A percentile compares a stretch with the other conserved stretches of the same genome.
Evolutionary conservation across 92 coral and sea anemone genomes (phyloP).

Genomic region (Scolanthus callimorphus): DNA sequence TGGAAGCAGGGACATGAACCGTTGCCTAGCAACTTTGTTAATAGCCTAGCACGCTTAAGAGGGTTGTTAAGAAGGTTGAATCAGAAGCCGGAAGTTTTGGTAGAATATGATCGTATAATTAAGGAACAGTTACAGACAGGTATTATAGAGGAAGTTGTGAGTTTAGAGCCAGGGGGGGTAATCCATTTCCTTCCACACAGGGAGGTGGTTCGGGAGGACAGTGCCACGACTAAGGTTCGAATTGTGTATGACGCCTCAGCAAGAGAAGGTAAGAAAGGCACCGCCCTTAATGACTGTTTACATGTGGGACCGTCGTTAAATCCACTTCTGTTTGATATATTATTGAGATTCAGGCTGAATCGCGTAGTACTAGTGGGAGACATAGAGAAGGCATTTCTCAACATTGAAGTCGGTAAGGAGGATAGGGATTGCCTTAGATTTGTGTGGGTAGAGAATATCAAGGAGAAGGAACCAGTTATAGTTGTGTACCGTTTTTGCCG

Average conservation of each 20-base stretch:
- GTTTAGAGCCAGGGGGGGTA: neutral
- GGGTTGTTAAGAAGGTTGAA: neutral
- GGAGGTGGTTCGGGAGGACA: slow-evolving; percentile 22
- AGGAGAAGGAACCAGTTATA: neutral
- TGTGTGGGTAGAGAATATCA: slow-evolving; percentile 42
- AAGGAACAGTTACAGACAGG: slow-evolving; percentile 7
- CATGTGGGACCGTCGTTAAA: no score
- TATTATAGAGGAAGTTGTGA: slow-evolving; percentile 17
- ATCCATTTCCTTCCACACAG: slow-evolving; percentile 22
- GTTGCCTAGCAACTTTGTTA: neutral
- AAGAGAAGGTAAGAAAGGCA: neutral
- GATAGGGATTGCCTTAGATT: slow-evolving; percentile 47
- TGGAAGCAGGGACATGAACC: neutral
- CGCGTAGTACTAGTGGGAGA: neutral
- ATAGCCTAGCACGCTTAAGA: neutral
- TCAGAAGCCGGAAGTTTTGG: slow-evolving; percentile 4
- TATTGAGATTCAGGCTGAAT: no score
- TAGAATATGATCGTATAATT: slow-evolving; percentile 10
- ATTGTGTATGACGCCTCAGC: slow-evolving; percentile 41
- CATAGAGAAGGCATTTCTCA: slow-evolving; percentile 2
- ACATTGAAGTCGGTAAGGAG: slow-evolving; percentile 21
- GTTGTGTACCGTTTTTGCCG: slow-evolving; percentile 41
- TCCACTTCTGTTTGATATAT: no score
- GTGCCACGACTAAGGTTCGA: slow-evolving; percentile 34
- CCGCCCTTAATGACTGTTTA: neutral